phyloP scores from a whole-genome alignment of 2,113 vertebrate genomes.

The Callospermophilus lateralis region DNA sequence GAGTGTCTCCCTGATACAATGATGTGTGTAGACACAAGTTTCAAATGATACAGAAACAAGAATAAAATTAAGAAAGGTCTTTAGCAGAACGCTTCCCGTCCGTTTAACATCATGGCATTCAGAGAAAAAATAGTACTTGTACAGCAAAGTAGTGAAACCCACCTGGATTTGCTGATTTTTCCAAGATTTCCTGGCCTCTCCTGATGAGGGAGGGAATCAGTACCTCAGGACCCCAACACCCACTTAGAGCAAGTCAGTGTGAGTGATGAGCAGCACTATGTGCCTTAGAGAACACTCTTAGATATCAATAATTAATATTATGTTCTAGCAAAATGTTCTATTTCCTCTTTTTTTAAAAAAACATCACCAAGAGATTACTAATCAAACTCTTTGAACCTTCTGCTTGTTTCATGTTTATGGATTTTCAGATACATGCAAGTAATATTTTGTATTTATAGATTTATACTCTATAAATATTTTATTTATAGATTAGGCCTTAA shows the following conservation, averaged over 20 bases:
- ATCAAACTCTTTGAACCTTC: neutral
- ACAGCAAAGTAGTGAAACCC: neutral
- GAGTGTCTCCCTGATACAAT: neutral
- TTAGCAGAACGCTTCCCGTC: too few species aligned
- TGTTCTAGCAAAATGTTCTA: slow-evolving; percentile 6
- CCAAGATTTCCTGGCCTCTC: neutral
- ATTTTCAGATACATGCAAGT: neutral
- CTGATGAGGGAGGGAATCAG: neutral
- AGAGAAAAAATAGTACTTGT: neutral
- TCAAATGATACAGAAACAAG: neutral
- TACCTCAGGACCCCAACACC: neutral
- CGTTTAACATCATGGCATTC: neutral
- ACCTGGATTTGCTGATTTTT: neutral
- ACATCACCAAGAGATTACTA: neutral
- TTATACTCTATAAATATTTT: too few species aligned
- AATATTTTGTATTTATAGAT: neutral
- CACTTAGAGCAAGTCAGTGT: neutral
- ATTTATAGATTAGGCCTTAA: neutral
- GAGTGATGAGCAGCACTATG: fast-evolving
- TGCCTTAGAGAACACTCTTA: neutral
- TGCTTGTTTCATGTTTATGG: neutral
- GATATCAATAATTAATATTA: neutral
- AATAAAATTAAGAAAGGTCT: neutral
- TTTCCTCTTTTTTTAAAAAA: neutral
- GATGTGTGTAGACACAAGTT: neutral